phyloP scores from a whole-genome alignment of 1,140 invertebrate species.

The Monomorium pharaonis region DNA sequence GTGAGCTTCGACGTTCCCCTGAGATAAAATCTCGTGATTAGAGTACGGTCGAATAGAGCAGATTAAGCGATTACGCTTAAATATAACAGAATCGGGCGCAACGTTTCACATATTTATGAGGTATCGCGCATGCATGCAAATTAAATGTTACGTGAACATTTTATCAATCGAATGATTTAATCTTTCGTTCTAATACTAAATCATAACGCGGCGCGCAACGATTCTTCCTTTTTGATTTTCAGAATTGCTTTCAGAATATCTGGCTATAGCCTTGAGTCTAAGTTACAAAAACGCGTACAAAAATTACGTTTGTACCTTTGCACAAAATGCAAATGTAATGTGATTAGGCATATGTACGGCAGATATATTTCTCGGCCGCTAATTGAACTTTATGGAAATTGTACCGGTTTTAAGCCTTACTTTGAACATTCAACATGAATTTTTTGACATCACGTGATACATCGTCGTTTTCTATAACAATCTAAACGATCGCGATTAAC shows the following conservation, averaged over 20 bases:
- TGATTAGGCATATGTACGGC: background rate
- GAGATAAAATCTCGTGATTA: slow-evolving; percentile 28
- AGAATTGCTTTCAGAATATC: no score
- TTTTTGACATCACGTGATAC: background rate
- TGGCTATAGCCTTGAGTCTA: background rate
- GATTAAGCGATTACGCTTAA: slow-evolving; percentile 16
- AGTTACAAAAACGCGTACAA: background rate
- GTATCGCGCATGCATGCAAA: slow-evolving; percentile 8
- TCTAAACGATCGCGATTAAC: slow-evolving; percentile 23
- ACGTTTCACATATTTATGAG: slow-evolving; percentile 29
- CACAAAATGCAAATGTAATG: background rate
- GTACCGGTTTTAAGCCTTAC: background rate
- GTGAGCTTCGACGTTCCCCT: background rate
- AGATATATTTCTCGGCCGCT: background rate
- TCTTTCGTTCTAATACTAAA: background rate
- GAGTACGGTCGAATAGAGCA: background rate
- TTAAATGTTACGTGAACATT: slow-evolving; percentile 21
- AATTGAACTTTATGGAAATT: background rate
- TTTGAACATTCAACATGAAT: background rate
- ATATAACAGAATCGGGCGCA: slow-evolving; percentile 22
- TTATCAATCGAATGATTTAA: slow-evolving; percentile 35
- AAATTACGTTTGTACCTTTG: background rate
- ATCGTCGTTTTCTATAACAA: background rate
- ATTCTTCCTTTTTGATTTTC: background rate
- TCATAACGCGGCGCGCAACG: background rate